Conservation (phyloP, 2,888 invertebrate genomes). For the Amphipyra berbera region DNA sequence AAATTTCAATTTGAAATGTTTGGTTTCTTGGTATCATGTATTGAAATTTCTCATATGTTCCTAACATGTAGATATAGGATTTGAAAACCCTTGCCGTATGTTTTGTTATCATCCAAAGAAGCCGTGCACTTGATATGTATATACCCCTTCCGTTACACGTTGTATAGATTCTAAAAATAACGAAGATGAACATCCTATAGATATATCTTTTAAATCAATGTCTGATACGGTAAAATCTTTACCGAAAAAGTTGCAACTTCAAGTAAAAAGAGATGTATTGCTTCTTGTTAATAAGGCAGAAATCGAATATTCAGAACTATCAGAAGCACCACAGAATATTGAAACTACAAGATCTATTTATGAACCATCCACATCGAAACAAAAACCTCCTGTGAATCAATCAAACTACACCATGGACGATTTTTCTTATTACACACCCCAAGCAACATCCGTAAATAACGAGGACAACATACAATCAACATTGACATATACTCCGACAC, state of each 20-base stretch:
- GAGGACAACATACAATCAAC: constrained; percentile 47
- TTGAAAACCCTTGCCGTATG: too few relatives aligned
- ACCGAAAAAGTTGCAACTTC: constrained; percentile 43
- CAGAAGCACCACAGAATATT: constrained; percentile 48
- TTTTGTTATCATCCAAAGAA: too few relatives aligned
- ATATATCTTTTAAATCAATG: constrained; percentile 51
- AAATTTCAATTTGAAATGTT: too few relatives aligned
- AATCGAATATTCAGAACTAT: constrained; percentile 48
- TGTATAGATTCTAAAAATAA: constrained; percentile 47
- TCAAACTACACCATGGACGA: constrained; percentile 53
- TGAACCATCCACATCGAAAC: constrained; percentile 49
- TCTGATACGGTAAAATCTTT: constrained; percentile 47
- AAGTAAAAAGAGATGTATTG: constrained; percentile 49
- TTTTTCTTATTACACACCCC: constrained; percentile 53
- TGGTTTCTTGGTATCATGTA: too few relatives aligned
- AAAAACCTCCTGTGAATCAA: constrained; percentile 49
- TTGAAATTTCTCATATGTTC: too few relatives aligned
- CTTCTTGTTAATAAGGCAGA: constrained; percentile 48
- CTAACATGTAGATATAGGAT: too few relatives aligned
- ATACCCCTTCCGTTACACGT: too few relatives aligned
- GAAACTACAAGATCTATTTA: constrained; percentile 47
- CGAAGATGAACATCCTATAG: constrained; percentile 45
- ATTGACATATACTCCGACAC: constrained; percentile 48
- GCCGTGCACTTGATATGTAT: too few relatives aligned
- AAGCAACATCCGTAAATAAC: constrained; percentile 50